Evolutionary conservation across 2,113 vertebrate species (phyloP).

Genomic region (Paramormyrops kingsleyae): DNA sequence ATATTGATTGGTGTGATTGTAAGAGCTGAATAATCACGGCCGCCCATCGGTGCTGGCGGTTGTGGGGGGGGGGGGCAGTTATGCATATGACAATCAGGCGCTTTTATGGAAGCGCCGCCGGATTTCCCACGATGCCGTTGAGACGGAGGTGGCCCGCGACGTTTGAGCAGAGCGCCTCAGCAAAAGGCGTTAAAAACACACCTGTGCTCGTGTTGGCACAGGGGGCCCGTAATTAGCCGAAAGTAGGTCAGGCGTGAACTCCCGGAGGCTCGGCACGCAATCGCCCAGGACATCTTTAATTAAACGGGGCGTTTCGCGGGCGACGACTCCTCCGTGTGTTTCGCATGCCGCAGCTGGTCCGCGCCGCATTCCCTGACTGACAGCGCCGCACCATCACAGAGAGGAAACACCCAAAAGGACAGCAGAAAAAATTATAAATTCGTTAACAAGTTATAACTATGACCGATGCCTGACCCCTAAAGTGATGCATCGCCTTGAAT

Average conservation of each 20-base stretch:
- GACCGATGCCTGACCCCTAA: background rate
- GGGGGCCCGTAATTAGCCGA: background rate
- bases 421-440: background rate
- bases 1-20: slow-evolving; percentile 1
- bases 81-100: background rate
- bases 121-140: background rate
- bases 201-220: background rate
- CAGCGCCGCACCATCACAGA: background rate
- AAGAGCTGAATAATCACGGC: background rate
- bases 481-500: background rate
- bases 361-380: background rate
- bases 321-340: background rate
- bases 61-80: background rate
- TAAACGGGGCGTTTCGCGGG: background rate
- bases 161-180: background rate
- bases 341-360: no score
- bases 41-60: background rate
- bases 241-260: slow-evolving; percentile 16
- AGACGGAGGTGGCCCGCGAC: background rate
- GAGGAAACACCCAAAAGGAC: background rate
- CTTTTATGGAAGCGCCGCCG: background rate
- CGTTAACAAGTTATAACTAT: background rate
- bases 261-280: background rate
- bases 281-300: slow-evolving; percentile 21
- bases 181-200: background rate